Base-by-base conservation (phyloP, 2,113 vertebrate species). In the Astatoreochromis straeleni region DNA sequence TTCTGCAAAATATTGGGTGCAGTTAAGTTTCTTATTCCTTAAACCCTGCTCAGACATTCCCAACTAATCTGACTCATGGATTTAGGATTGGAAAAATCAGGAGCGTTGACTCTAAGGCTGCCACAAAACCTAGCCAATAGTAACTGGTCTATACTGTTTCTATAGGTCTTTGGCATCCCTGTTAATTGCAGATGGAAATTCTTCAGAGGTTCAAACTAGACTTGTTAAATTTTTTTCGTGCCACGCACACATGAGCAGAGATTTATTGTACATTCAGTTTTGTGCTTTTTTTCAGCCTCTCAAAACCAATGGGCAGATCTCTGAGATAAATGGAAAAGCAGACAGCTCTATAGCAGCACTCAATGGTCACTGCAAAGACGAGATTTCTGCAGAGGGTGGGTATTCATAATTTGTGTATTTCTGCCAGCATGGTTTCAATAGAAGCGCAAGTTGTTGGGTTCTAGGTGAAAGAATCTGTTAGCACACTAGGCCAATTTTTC, bases 281-380 rank as follows among this genome's bases (percentile, higher is more conserved):
- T 87, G 40, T 79, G 49, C 45, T 89, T 82, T 75, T 89, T 88
- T 83, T 16, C 89, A 98, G 97, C 80, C 94, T 88, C 91, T 96
- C 31, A 96, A 95, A 93, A 97, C 96, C 78, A 97, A 96, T 82
- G 95, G 93, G n/a, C 95, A 97, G 89, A 95, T 97, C 92, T 95
- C 97, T 57, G 94, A 92, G 4, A 53, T 95, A 80, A 95, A 83
- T n/a, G 96, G 85, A 55, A 93, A 96, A 80, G 26, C 95, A 70
- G 95, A 95, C 26, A 94, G 93, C 26, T 92, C 95, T 35, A 86
- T 85, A 79, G 95, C 92, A 54, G 94, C 87, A 10, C 70, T 93
- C 19, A 92, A 94, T 81, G 89, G 84, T 49, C 88, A 83, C 40
- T 85, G 73, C 86, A 93, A 95, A 29, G 94, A 96, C 4, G 80